Evolutionary conservation across 2,888 invertebrate species (phyloP).

Genomic region (Tholera decimalis): DNA sequence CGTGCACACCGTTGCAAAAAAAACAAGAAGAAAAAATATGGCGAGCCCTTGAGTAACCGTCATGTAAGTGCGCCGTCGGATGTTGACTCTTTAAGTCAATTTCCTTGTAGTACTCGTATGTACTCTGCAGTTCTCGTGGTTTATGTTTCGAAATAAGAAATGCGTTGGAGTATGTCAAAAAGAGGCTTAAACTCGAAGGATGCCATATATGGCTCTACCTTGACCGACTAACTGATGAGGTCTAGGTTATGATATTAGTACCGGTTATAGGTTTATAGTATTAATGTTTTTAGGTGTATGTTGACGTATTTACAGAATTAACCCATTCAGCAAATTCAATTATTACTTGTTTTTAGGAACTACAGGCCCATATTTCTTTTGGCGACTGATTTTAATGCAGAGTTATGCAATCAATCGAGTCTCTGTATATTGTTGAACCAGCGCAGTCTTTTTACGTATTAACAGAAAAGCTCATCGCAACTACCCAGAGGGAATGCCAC

Average conservation of each 20-base stretch:
- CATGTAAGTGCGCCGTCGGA: constrained; percentile 68
- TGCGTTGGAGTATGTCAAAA: constrained; percentile 55
- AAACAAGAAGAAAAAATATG: constrained; percentile 75
- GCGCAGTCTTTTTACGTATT: not conserved
- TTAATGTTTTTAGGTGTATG: not conserved
- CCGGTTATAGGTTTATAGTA: constrained; percentile 18
- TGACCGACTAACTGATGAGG: constrained; percentile 57
- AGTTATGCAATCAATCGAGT: not conserved
- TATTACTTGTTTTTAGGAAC: no score
- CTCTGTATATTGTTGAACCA: constrained; percentile 1
- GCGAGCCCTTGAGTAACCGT: constrained; percentile 72
- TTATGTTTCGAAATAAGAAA: constrained; percentile 57
- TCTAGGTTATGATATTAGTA: constrained; percentile 51
- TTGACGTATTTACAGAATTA: not conserved
- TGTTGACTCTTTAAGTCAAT: constrained; percentile 73
- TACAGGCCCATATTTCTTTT: no score
- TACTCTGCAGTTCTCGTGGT: constrained; percentile 48
- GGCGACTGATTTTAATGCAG: no score
- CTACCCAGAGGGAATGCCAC: constrained; percentile 37
- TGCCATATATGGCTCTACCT: constrained; percentile 47
- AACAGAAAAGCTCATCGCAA: constrained; percentile 5
- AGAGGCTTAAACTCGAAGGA: constrained; percentile 43
- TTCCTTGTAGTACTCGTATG: constrained; percentile 61
- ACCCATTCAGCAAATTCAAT: not conserved
- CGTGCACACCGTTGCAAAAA: constrained; percentile 79